A percentile compares a stretch with the other conserved stretches of the same genome.
These are phyloP conservation scores for Ptychobarbus kaznakovi DNA, from an alignment of 2,797 vertebrate genomes.

Conservation along the genomic window DNA sequence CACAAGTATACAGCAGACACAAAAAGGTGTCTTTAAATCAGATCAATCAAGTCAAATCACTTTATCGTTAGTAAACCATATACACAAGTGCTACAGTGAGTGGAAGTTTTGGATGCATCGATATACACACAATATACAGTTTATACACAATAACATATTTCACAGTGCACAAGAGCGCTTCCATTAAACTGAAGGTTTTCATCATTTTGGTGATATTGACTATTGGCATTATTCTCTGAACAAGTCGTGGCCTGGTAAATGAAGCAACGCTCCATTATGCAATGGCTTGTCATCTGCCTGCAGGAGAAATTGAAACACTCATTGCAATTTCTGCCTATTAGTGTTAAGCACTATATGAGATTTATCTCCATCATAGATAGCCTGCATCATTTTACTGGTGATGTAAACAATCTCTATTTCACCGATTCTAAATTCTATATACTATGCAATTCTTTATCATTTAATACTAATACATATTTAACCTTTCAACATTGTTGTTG, in stretches of 20 bases:
- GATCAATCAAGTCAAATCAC: background rate
- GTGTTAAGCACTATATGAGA: background rate
- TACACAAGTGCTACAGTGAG: background rate
- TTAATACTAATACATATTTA: background rate
- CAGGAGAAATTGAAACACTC: conserved; percentile 7
- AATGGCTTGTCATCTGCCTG: conserved; percentile 22
- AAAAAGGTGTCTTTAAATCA: background rate
- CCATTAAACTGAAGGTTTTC: background rate
- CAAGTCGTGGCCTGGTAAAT: conserved; percentile 35
- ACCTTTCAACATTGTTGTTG: background rate
- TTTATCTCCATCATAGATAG: background rate
- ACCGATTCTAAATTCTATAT: background rate
- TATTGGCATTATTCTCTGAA: conserved; percentile 14
- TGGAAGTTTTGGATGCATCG: background rate
- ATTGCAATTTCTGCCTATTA: conserved; percentile 16
- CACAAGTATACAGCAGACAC: background rate
- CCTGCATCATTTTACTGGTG: background rate
- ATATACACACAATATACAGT: background rate
- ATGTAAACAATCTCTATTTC: background rate
- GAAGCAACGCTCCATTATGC: conserved; percentile 1
- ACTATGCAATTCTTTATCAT: background rate
- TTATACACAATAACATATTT: background rate
- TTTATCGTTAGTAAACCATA: background rate
- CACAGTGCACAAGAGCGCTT: too few species aligned
- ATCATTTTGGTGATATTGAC: background rate